These are phyloP conservation scores for Orthonevra nobilis DNA, from an alignment of 2,888 invertebrate genomes.

Conservation along the genomic window DNA sequence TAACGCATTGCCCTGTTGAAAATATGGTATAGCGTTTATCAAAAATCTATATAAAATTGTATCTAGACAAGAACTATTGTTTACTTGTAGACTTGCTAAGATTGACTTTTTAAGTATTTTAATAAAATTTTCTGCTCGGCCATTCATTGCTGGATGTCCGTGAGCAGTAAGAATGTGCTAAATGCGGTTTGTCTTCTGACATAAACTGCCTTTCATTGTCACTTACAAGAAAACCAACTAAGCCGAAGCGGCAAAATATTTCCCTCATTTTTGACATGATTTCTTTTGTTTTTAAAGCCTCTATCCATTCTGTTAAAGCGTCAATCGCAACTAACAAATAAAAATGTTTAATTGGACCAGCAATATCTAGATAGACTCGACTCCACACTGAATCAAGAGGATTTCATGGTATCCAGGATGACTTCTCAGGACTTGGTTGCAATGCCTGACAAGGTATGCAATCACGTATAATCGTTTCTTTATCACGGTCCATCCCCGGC, in stretches of 20 bases:
- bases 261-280: constrained; percentile 59
- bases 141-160: too few relatives aligned
- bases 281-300: constrained; percentile 65
- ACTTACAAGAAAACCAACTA: too few relatives aligned
- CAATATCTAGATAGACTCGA: constrained; percentile 62
- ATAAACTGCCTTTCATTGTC: too few relatives aligned
- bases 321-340: too few relatives aligned
- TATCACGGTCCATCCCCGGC: constrained; percentile 51
- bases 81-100: too few relatives aligned
- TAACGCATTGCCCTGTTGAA: constrained; percentile 13
- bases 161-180: too few relatives aligned
- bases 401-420: constrained; percentile 52
- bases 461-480: constrained; percentile 48
- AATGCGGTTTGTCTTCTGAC: too few relatives aligned
- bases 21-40: constrained; percentile 17
- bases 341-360: constrained; percentile 55
- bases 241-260: too few relatives aligned
- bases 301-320: too few relatives aligned
- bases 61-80: too few relatives aligned
- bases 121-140: too few relatives aligned
- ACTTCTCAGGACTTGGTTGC: constrained; percentile 57
- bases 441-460: constrained; percentile 55
- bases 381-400: constrained; percentile 47
- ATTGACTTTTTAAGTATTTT: too few relatives aligned
- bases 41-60: constrained; percentile 17